Base-by-base conservation (phyloP, 2,888 invertebrate species). In the Carpatolechia fugitivella region DNA sequence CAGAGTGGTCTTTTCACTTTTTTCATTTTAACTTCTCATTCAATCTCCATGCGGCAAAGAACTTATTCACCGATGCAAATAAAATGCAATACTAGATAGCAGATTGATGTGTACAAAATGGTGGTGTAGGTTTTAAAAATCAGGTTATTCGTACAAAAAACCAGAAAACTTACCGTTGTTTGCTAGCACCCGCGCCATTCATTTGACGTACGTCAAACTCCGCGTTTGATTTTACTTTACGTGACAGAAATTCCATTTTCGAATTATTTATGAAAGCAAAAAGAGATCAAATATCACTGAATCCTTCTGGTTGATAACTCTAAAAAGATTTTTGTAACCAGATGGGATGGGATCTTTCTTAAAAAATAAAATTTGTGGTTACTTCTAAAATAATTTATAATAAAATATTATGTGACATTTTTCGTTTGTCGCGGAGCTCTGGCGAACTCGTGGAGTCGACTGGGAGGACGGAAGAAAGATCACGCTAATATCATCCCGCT, bases 221-320 rank as follows among this genome's bases (percentile, higher is more conserved):
- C 58, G 73, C 70, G 62, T 77, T 73, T 11, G 80, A 80, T 59
- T 83, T 86, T 47, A 82, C 77, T 78, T 82, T 84, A 18, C 80
- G 80, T n/a, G 82, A 71, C 52, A 80, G 57, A 55, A 77, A 82
- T 77, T 87, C 90, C 86, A 87, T 89, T 78, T 80, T 85, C 61
- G 61, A 72, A 70, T 57, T 41, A 61, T 57, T 54, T 36, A 41
- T 44, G 24, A 65, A 66, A 52, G 35, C 36, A 41, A 16, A 65
- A 67, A 58, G 73, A 75, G 75, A 75, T 80, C 73, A 62, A 66
- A 60, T 79, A 75, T 76, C 76, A 81, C 79, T 80, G 76, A 51
- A 46, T 54, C 13, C 52, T 41, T 36, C 33, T 31, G 33, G 47
- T 7, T 24, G 5, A 8, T 29, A 59, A 58, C 61, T 60, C 57